A percentile compares a stretch with the other conserved stretches of the same genome.
Evolutionary conservation across 2,888 invertebrate genomes (phyloP).

Genomic region (Troides oblongomaculatus): DNA sequence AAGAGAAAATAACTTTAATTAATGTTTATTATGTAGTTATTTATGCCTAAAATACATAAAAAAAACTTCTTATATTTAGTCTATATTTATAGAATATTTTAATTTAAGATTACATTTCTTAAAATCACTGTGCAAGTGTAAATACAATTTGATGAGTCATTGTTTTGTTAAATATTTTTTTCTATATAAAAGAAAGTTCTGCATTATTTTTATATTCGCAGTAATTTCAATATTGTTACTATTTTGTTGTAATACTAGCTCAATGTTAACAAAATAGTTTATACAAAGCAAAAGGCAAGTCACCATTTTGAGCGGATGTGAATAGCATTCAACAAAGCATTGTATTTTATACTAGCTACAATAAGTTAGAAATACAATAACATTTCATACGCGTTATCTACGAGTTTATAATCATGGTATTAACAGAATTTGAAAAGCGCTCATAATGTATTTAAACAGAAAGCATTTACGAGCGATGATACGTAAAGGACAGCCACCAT

Average conservation of each 20-base stretch:
- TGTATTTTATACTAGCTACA: conserved; percentile 49
- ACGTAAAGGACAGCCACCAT: conserved; percentile 76
- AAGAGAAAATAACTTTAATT: too few species aligned
- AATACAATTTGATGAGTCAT: conserved; percentile 36
- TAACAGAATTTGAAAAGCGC: conserved; percentile 42
- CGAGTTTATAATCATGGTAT: conserved; percentile 48
- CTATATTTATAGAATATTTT: too few species aligned
- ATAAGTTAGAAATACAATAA: conserved; percentile 52
- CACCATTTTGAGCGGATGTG: conserved; percentile 85
- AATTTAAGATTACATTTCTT: too few species aligned
- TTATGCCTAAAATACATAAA: too few species aligned
- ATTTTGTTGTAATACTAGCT: conserved; percentile 14
- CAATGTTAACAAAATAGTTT: conserved; percentile 32
- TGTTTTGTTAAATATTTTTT: conserved; percentile 11
- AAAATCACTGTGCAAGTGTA: neutral
- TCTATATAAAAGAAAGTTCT: neutral
- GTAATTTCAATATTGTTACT: neutral
- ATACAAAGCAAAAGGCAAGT: conserved; percentile 68
- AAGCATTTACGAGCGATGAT: conserved; percentile 63
- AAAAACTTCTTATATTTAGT: too few species aligned
- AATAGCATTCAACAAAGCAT: conserved; percentile 72
- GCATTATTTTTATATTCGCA: neutral
- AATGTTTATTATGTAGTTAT: too few species aligned
- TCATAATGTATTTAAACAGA: conserved; percentile 50
- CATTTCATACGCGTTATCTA: conserved; percentile 45